A percentile compares a stretch with the other conserved stretches of the same genome.
phyloP scores from a whole-genome alignment of 2,113 vertebrate genomes.

The Varanus komodoensis region DNA sequence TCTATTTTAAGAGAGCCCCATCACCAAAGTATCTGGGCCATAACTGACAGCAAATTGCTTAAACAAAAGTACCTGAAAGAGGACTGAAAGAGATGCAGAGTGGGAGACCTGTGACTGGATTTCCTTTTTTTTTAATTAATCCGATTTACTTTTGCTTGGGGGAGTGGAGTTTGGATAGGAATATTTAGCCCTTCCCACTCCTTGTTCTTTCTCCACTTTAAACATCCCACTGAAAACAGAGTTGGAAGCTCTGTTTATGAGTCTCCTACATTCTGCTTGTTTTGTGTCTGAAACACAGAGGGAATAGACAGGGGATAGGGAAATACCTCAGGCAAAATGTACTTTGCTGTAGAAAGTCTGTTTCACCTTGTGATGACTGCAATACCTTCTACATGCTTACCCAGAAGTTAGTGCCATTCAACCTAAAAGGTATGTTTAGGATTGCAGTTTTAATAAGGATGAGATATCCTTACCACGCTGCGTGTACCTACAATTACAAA shows the following conservation, averaged over 20 bases:
- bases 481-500: not conserved
- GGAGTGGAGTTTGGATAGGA: too few relatives aligned
- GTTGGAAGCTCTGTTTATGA: not conserved
- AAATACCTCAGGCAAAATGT: not conserved
- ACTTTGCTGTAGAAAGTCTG: not conserved
- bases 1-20: conserved; percentile 7
- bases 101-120: too few relatives aligned
- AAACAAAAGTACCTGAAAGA: not conserved
- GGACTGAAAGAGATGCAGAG: not conserved
- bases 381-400: not conserved
- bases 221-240: not conserved
- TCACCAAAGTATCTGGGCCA: not conserved
- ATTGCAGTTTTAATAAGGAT: not conserved
- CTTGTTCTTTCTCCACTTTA: not conserved
- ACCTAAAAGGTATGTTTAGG: not conserved
- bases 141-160: not conserved
- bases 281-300: not conserved
- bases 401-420: not conserved
- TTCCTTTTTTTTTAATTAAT: too few relatives aligned
- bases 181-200: not conserved
- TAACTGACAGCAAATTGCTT: not conserved
- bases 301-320: not conserved
- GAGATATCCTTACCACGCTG: not conserved
- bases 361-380: not conserved
- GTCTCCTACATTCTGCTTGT: not conserved